Base-by-base conservation (phyloP, 92 coral and sea anemone genomes). In the Meandrina meandrites region DNA sequence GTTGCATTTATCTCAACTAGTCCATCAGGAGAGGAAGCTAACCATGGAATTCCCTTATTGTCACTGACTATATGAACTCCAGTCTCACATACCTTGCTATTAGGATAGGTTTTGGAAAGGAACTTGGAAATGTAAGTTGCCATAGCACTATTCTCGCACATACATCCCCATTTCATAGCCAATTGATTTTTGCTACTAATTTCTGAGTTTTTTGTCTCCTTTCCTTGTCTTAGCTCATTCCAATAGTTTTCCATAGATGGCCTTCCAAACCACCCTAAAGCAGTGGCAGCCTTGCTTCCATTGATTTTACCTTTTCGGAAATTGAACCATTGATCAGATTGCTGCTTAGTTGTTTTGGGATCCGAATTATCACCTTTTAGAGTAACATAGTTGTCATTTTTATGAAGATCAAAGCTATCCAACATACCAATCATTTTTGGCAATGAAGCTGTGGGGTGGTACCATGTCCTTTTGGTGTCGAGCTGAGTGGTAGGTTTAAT, bases 21-120 rank as follows among this genome's bases (percentile, higher is more conserved):
- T 8, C 87, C 87, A 73, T 84, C 72, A 73, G 87, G 87, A 54
- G 87, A 84, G 54, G 87, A 84, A 18, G 87, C 87, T 18, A 84
- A 22, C 87, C 87, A 73, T 53, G 86, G 78, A 83, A 14, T 66
- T 42, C 78, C 86, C 13, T 45, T 36, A 7, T 45, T n/a, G 24
- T 81, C 60, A 42, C 42, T 66, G 3, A n/a, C 30, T 19, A 67
- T 66, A 16, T 81, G 77, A 16, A 76, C 76, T 24, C 88, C 88
- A 85, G 88, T 84, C 72, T 75, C 88, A 36, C 54, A 34, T 34
- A 84, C 88, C 24, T 74, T 75, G 81, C 57, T 74, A 31, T 37
- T 74, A 19, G 81, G 81, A 74, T 84, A 31, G 8, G 28, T 84
- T 36, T 57, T 84, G 62, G 71, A 75, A 54, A 57, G 81, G 30